These are phyloP conservation scores for Eidolon dupreanum DNA, from an alignment of 2,797 vertebrate genomes.

Conservation along the genomic window DNA sequence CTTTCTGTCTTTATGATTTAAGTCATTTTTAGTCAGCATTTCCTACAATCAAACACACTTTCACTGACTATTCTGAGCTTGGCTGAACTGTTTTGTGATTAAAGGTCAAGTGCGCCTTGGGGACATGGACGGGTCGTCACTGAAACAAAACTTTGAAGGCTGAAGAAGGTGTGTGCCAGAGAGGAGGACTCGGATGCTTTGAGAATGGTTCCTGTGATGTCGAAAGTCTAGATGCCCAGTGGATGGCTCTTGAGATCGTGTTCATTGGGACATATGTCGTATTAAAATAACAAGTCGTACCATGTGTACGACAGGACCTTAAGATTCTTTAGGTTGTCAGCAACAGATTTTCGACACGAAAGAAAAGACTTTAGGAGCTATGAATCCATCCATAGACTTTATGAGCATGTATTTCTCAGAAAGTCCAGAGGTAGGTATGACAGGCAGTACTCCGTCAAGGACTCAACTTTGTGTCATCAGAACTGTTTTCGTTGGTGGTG, in stretches of 20 bases:
- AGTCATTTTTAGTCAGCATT: background rate
- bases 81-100: background rate
- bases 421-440: background rate
- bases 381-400: background rate
- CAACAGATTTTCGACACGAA: background rate
- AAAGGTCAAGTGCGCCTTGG: background rate
- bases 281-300: background rate
- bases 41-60: background rate
- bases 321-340: background rate
- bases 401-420: background rate
- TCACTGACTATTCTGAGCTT: background rate
- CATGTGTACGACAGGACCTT: background rate
- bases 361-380: background rate
- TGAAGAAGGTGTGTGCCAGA: background rate
- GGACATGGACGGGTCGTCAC: background rate
- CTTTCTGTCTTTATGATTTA: background rate
- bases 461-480: background rate
- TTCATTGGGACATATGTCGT: background rate
- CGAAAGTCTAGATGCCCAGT: background rate
- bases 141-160: background rate
- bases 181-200: background rate
- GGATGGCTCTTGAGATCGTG: fast-evolving
- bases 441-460: background rate
- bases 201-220: no score
- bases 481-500: background rate